A percentile compares a stretch with the other conserved stretches of the same genome.
phyloP scores from a whole-genome alignment of 2,888 invertebrate species.

The Erynnis tages region DNA sequence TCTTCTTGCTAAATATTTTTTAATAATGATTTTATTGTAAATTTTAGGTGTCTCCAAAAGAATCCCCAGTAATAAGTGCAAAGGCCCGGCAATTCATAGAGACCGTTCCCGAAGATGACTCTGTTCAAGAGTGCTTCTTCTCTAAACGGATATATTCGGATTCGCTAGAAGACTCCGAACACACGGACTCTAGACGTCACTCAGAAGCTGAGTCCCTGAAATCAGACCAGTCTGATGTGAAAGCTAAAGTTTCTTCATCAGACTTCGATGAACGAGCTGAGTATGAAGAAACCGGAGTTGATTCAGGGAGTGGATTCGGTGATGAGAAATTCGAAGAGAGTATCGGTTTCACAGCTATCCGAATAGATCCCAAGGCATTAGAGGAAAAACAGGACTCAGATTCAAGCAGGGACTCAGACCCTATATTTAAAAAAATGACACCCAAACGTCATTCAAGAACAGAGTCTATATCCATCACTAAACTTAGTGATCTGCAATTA shows the following conservation, averaged over 20 bases:
- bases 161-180: conserved; percentile 77
- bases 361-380: conserved; percentile 55
- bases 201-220: conserved; percentile 78
- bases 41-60: conserved; percentile 59
- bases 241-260: conserved; percentile 73
- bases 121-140: conserved; percentile 79
- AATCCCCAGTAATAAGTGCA: conserved; percentile 75
- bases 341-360: conserved; percentile 67
- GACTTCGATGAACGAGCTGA: conserved; percentile 77
- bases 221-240: conserved; percentile 76
- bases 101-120: conserved; percentile 79
- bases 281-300: conserved; percentile 71
- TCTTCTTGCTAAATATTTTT: not conserved
- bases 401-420: conserved; percentile 52
- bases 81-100: conserved; percentile 79
- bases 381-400: conserved; percentile 68
- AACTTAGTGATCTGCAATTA: conserved; percentile 62
- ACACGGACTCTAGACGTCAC: conserved; percentile 73
- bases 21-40: conserved; percentile 1
- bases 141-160: conserved; percentile 78
- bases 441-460: conserved; percentile 75
- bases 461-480: conserved; percentile 71
- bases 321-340: conserved; percentile 78
- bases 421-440: conserved; percentile 69
- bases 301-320: conserved; percentile 76